Evolutionary conservation across 2,888 invertebrate genomes (phyloP), one percentile per base, ranked within the genome.

Genomic region (Tetragonisca angustula): DNA sequence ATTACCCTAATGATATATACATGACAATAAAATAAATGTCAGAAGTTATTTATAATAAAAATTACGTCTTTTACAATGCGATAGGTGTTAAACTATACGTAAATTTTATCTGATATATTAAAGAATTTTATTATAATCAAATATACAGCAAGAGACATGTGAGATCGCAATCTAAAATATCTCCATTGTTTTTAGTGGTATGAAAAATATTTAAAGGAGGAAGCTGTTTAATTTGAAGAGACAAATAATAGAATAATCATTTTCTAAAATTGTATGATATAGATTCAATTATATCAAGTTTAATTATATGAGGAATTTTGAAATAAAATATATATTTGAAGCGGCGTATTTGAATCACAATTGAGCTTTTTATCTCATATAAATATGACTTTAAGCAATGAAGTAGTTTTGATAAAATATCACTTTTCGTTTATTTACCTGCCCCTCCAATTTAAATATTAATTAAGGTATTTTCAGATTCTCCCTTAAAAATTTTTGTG

Each of bases 51-150:
- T 32, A 24, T 13, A 17, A 36, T 36, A 27, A 62, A 49, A 21
- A 49, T 21, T 72, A 59, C 17, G 6, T 72, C 9, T 27, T 27
- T 15, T 72, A 61, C 21, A 49, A 15, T 72, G 50, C 2, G 19
- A n/a, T 21, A 73, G 61, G 72, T 71, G 27, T 61, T n/a, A 73
- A 43, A 50, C 61, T 50, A 21, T 73, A 49, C 32, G 15, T 21
- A 21, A 73, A 17, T 73, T 62, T 49, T 73, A 73, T 61, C n/a
- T 73, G 61, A 72, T 61, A 72, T 72, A 72, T 72, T 72, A 59
- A 72, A 61, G 56, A 59, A 43, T 72, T 72, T 72, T 72, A 72
- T 72, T 72, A 72, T 72, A 72, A 72, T 72, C 27, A 72, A 72
- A 59, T 72, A 61, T 72, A 72, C 72, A 72, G 72, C 72, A 59